These are phyloP conservation scores for Aspidoscelis tigris DNA, from an alignment of 2,113 vertebrate genomes.

Conservation along the genomic window DNA sequence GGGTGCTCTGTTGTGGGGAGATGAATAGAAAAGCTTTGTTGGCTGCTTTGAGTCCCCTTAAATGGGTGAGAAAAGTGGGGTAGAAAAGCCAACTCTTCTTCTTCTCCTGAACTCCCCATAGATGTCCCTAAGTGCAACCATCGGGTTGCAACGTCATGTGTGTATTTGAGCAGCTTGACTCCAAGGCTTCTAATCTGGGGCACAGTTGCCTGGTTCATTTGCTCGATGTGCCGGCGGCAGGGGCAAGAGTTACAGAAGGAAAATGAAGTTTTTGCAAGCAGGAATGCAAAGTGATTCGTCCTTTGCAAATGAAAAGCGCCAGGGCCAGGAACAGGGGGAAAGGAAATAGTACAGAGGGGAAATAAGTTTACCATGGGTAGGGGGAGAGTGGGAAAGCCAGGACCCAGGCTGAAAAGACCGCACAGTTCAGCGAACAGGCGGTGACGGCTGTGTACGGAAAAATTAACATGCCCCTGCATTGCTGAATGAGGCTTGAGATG, in stretches of 20 bases:
- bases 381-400: rapidly evolving
- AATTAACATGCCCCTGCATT: neutral
- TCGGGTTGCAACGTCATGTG: neutral
- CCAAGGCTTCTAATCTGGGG: neutral
- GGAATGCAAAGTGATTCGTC: neutral
- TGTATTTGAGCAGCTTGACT: too few species aligned
- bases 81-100: too few species aligned
- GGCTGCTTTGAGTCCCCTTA: too few species aligned
- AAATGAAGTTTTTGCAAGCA: neutral
- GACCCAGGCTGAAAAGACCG: slow-evolving; percentile 12
- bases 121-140: neutral
- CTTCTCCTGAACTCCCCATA: neutral
- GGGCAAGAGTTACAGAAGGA: neutral
- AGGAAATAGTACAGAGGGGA: slow-evolving; percentile 31
- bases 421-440: slow-evolving; percentile 38
- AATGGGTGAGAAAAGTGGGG: too few species aligned
- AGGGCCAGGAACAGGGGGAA: neutral
- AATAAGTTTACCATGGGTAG: slow-evolving; percentile 33
- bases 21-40: too few species aligned
- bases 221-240: neutral
- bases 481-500: slow-evolving; percentile 21
- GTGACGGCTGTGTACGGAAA: neutral
- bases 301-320: rapidly evolving
- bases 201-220: neutral
- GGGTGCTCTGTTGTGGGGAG: too few species aligned